Evolutionary conservation across 2,888 invertebrate genomes (phyloP).

Genomic region (Cheiracanthium punctorium): DNA sequence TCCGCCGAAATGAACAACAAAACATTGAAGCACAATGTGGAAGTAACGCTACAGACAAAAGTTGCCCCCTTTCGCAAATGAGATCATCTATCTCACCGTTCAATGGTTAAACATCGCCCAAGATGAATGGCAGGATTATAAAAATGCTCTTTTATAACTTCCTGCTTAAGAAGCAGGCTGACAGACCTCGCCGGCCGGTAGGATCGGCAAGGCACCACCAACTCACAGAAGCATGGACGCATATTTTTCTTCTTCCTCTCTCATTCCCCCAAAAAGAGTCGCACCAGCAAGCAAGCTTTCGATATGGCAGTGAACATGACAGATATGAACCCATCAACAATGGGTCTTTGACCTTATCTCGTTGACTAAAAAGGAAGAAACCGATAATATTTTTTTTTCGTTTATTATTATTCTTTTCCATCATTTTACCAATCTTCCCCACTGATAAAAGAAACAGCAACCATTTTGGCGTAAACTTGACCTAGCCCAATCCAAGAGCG

Average conservation of each 20-base stretch:
- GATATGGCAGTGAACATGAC: neutral
- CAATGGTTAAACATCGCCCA: neutral
- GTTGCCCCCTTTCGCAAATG: too few species aligned
- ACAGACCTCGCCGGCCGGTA: neutral
- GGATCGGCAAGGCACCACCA: neutral
- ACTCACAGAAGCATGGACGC: neutral
- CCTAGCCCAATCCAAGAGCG: too few species aligned
- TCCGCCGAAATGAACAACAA: too few species aligned
- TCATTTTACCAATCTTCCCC: neutral
- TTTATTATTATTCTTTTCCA: too few species aligned
- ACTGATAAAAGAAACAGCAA: constrained; percentile 5
- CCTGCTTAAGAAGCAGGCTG: constrained; percentile 3
- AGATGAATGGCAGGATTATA: neutral
- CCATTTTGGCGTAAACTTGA: constrained; percentile 38
- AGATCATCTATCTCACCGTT: too few species aligned
- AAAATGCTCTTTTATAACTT: constrained; percentile 3
- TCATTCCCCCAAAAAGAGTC: neutral
- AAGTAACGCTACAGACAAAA: too few species aligned
- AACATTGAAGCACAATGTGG: too few species aligned
- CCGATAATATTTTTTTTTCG: too few species aligned
- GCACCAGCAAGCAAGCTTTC: neutral
- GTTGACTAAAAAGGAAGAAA: neutral
- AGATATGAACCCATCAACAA: constrained; percentile 9
- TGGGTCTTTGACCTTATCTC: constrained; percentile 40
- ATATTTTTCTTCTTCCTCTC: too few species aligned